A percentile compares a stretch with the other conserved stretches of the same genome.
Evolutionary conservation across 53 echinoderm and acorn worm species (phyloP).

Genomic region (Crossaster papposus): DNA sequence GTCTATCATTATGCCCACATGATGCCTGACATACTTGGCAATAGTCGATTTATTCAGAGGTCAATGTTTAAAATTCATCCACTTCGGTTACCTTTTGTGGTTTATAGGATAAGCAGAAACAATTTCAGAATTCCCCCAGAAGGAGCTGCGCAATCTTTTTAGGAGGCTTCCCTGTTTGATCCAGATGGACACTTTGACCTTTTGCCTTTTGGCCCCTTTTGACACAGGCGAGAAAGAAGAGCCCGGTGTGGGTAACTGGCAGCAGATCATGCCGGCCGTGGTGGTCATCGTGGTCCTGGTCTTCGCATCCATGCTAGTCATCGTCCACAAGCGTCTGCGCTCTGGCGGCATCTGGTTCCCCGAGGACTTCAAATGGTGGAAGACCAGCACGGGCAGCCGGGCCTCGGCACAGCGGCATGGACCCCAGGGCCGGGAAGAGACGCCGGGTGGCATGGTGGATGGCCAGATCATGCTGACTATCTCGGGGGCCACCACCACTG

Average conservation of each 20-base stretch:
- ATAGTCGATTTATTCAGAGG: too few species aligned
- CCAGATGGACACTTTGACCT: too few species aligned
- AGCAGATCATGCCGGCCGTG: constrained; percentile 62
- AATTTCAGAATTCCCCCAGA: background rate
- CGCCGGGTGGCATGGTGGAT: constrained; percentile 54
- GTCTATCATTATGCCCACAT: too few species aligned
- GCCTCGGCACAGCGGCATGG: constrained; percentile 61
- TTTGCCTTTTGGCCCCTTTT: background rate
- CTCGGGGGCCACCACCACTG: constrained; percentile 42
- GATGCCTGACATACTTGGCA: too few species aligned
- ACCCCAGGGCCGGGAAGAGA: constrained; percentile 74
- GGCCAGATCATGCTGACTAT: constrained; percentile 63
- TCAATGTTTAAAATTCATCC: too few species aligned
- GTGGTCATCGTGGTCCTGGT: constrained; percentile 67
- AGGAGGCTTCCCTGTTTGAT: background rate
- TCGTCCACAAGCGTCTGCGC: constrained; percentile 77
- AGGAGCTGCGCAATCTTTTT: background rate
- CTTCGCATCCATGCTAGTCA: constrained; percentile 51
- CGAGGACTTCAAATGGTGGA: constrained; percentile 67
- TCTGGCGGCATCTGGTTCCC: constrained; percentile 84
- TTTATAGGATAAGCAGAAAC: too few species aligned
- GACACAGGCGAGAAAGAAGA: constrained; percentile 18
- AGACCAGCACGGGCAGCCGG: background rate
- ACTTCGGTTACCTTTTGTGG: too few species aligned
- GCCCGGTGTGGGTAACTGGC: constrained; percentile 13